A percentile compares a stretch with the other conserved stretches of the same genome.
These are phyloP conservation scores for Polymixis lichenea DNA, from an alignment of 2,888 invertebrate species.

Conservation along the genomic window DNA sequence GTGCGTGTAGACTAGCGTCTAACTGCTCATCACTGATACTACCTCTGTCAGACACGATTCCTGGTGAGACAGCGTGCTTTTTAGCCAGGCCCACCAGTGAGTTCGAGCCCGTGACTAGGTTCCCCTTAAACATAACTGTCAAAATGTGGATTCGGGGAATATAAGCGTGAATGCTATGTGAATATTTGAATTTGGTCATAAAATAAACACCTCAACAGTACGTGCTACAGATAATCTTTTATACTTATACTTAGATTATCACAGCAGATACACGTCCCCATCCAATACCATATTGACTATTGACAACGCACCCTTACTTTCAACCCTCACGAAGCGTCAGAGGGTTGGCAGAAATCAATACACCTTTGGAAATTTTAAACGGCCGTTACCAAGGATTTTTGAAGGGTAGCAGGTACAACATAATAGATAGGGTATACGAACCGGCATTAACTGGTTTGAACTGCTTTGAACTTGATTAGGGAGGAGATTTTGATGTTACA, in stretches of 20 bases:
- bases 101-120: too few relatives aligned
- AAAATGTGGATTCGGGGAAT: too few relatives aligned
- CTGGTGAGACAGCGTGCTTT: too few relatives aligned
- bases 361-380: slow-evolving; percentile 85
- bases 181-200: background rate
- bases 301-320: slow-evolving; percentile 71
- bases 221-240: slow-evolving; percentile 18
- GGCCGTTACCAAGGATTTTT: slow-evolving; percentile 79
- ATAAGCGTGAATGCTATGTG: too few relatives aligned
- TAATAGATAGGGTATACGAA: slow-evolving; percentile 64
- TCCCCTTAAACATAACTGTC: too few relatives aligned
- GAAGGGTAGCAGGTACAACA: slow-evolving; percentile 67
- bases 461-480: slow-evolving; percentile 68
- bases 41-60: too few relatives aligned
- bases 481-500: slow-evolving; percentile 62
- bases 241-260: slow-evolving; percentile 30
- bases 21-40: too few relatives aligned
- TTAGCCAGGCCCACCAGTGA: too few relatives aligned
- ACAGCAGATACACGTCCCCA: slow-evolving; percentile 48
- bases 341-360: slow-evolving; percentile 85
- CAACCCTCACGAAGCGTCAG: slow-evolving; percentile 71
- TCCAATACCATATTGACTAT: slow-evolving; percentile 72
- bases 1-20: too few relatives aligned
- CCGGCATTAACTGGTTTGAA: slow-evolving; percentile 61
- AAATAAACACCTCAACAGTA: slow-evolving; percentile 26